Conservation (phyloP, 2,797 vertebrate genomes). For the Fistularia tabacaria region DNA sequence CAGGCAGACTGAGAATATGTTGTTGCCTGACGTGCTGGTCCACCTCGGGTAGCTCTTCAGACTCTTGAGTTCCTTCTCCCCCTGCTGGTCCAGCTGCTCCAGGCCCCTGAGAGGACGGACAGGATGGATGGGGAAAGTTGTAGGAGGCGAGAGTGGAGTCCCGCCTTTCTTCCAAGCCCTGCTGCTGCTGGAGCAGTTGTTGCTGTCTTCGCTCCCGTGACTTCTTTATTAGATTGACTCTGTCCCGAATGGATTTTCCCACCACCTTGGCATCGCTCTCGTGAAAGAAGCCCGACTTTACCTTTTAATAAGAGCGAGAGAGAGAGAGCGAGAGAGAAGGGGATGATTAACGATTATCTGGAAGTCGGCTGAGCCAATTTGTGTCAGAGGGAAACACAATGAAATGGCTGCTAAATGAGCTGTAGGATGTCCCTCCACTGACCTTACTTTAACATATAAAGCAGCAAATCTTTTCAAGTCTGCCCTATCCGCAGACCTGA, state of each 20-base stretch:
- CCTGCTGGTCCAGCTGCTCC: conserved; percentile 36
- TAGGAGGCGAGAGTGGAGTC: conserved; percentile 71
- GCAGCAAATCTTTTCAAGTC: conserved; percentile 6
- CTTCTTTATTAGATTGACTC: conserved; percentile 86
- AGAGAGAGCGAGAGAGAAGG: neutral
- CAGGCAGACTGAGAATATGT: conserved; percentile 68
- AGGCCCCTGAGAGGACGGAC: conserved; percentile 58
- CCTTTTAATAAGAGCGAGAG: conserved; percentile 64
- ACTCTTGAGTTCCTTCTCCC: conserved; percentile 62
- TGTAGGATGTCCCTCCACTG: conserved; percentile 11
- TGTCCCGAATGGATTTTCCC: conserved; percentile 91
- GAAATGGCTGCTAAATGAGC: conserved; percentile 23
- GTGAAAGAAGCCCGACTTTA: conserved; percentile 94
- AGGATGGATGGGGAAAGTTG: conserved; percentile 60
- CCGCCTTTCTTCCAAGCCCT: conserved; percentile 71
- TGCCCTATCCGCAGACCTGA: neutral
- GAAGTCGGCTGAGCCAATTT: conserved; percentile 13
- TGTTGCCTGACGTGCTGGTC: conserved; percentile 83
- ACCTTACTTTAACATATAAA: conserved; percentile 7
- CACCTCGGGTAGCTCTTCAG: conserved; percentile 81
- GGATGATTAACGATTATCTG: conserved; percentile 14
- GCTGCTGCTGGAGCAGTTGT: conserved; percentile 64
- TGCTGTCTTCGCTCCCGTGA: conserved; percentile 81
- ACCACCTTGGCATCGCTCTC: conserved; percentile 95
- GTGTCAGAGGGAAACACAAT: conserved; percentile 19